Conservation (phyloP, 2,888 invertebrate genomes). For the Drepana falcataria region DNA sequence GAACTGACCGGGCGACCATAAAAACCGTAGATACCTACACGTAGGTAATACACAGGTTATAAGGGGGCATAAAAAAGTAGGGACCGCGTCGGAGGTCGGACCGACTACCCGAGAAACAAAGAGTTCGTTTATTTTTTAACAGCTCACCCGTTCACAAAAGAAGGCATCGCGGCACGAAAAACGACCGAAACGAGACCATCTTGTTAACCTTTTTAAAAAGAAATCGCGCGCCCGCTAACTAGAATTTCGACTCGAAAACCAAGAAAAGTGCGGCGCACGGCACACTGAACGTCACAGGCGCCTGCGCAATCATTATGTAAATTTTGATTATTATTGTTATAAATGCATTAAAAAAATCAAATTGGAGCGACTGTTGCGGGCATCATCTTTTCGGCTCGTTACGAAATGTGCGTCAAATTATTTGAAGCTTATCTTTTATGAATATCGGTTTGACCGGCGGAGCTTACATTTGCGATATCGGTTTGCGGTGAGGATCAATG, state of each 20-base stretch:
- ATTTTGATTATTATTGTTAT: constrained; percentile 56
- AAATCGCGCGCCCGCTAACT: constrained; percentile 75
- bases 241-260: constrained; percentile 76
- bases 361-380: constrained; percentile 20
- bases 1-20: constrained; percentile 76
- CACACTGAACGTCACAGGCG: constrained; percentile 63
- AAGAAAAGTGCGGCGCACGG: constrained; percentile 64
- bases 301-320: constrained; percentile 73
- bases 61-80: constrained; percentile 76
- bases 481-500: constrained; percentile 19
- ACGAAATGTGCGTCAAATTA: constrained; percentile 48
- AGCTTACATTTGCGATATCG: constrained; percentile 27
- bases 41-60: constrained; percentile 78
- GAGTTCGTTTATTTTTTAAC: constrained; percentile 79
- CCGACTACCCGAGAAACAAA: constrained; percentile 78
- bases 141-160: constrained; percentile 77
- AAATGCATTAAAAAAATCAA: constrained; percentile 43
- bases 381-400: constrained; percentile 48
- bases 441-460: constrained; percentile 21
- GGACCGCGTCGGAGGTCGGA: constrained; percentile 77
- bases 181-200: constrained; percentile 73
- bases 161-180: constrained; percentile 73
- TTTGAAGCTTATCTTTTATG: constrained; percentile 39
- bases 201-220: constrained; percentile 78
- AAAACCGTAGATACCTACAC: constrained; percentile 78